Evolutionary conservation across 2,888 invertebrate species (phyloP), one percentile per base, ranked within the genome.

Genomic region (Clusia tigrina): DNA sequence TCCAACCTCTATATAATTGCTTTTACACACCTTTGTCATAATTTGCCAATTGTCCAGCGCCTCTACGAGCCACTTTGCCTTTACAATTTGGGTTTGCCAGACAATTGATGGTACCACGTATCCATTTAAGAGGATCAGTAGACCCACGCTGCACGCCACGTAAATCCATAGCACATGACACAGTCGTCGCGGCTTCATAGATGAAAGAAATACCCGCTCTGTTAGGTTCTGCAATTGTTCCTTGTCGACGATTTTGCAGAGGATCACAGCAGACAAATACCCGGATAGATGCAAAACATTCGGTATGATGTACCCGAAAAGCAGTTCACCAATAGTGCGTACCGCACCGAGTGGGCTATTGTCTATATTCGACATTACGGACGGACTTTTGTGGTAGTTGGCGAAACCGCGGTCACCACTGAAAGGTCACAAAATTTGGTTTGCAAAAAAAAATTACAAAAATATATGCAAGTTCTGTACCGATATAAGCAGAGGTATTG

Each of bases 191-290:
- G 93, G 92, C 70, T 89, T 89, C 23, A 87, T 84, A 1, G 92
- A 90, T 64, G 91, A 84, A 37, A 93, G 84, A 78, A 93, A 93
- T 0, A 91, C 93, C 73, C 92, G 86, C 81, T 94, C 94, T 88
- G 93, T 92, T 56, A 94, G 85, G 84, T 91, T 91, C 73, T 92
- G 92, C 58, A 94, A 81, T 74, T 93, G 93, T 78, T 94, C 93
- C 77, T 92, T 92, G 79, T 93, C 92, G 32, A 90, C 89, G 69
- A 90, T 87, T 72, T 93, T 86, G 79, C 92, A 91, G 57, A 92
- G 85, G 75, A 90, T 88, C 59, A 93, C 85, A 0, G 92, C 90
- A 68, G 92, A 90, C 17, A 91, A 72, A 76, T 91, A 94, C 15
- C 91, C 92, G 53, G 86, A 68, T 60, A 93, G 86, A 82, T 93